Base-by-base conservation (phyloP, 2,113 vertebrate species). In the Machaerirhynchus nigripectus region DNA sequence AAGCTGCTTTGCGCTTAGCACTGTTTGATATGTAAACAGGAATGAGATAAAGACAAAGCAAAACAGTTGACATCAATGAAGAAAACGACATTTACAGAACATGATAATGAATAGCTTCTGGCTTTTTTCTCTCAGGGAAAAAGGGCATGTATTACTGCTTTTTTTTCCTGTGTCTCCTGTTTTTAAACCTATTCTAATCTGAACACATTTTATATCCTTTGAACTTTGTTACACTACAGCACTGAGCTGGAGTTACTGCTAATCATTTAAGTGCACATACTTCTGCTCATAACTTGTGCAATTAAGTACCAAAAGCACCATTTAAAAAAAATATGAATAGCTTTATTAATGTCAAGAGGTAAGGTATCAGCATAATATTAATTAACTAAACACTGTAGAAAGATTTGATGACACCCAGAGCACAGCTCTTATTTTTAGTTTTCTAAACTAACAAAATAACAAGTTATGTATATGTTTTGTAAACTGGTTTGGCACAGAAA, bases 21-120 rank as follows among this genome's bases (percentile, higher is more conserved):
- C 56, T 90, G 84, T 93, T 96, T 95, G 91, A 85, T 83, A 68
- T 84, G 75, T 76, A 96, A 97, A 97, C 93, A 97, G 81, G 95
- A 96, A 92, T 16, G 56, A 95, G 89, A 95, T 85, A 95, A 91
- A 87, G 93, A 90, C 61, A 90, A 95, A 95, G 84, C 78, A 91
- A 80, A 96, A 95, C 39, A 63, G 76, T 83, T 88, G 59, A 95
- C 93, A 82, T 94, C 79, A 91, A 80, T 65, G 74, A 76, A 92
- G 68, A 60, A 60, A 89, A 88, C 0, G 6, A 47, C 59, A 77
- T 81, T 90, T 89, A 76, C 61, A 52, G 85, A 94, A 46, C 61
- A 81, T n/a, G 68, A 79, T 60, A 50, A 92, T 55, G 64, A 91
- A 93, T 19, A 31, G 42, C 30, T 83, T 28, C 70, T 73, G 82